Evolutionary conservation across 1,140 invertebrate genomes (phyloP), one percentile per base, ranked within the genome.

Genomic region (Meloidogyne exigua): DNA sequence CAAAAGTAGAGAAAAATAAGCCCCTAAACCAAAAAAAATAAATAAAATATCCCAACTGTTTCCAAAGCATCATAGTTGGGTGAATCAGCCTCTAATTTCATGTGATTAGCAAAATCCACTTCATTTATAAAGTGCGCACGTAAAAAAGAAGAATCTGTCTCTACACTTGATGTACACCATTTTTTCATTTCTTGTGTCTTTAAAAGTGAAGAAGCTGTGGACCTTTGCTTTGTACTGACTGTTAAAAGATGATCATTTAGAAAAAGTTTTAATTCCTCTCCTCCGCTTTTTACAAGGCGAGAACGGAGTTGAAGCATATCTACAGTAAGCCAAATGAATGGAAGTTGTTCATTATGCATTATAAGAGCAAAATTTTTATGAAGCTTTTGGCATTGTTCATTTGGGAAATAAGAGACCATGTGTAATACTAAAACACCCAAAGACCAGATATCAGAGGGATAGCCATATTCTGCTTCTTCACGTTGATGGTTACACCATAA

Each of bases 301-400:
- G 80, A 68, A 32, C 80, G 80, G 15, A 81, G 44, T 74, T 81
- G 81, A 79, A 81, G 36, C 80, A 81, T 81, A 39, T 81, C 81
- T 13, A 79, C 67, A 62, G 67, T 81, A 18, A 81, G 44, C 77
- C 77, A 81, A 26, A 49, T 36, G 42, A 81, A 81, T 0, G 80
- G 81, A 82, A 83, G 81, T 23, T 75, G 65, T 63, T 83, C 81
- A 11, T 76, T 28, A 62, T 79, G 15, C 77, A 81, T 80, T 39
- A 74, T 63, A 25, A 83, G 32, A 42, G 80, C 80, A 74, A 81
- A 81, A 73, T 81, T 68, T 28, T 78, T 82, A 25, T 62, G 80
- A 10, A 81, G 64, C 49, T 79, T 72, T 25, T 80, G 79, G 36
- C 39, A 63, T 2, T 39, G 28, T 42, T 81, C 81, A 25, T 81